A percentile compares a stretch with the other conserved stretches of the same genome.
phyloP scores from a whole-genome alignment of 1,140 invertebrate genomes.

The Araneus ventricosus region DNA sequence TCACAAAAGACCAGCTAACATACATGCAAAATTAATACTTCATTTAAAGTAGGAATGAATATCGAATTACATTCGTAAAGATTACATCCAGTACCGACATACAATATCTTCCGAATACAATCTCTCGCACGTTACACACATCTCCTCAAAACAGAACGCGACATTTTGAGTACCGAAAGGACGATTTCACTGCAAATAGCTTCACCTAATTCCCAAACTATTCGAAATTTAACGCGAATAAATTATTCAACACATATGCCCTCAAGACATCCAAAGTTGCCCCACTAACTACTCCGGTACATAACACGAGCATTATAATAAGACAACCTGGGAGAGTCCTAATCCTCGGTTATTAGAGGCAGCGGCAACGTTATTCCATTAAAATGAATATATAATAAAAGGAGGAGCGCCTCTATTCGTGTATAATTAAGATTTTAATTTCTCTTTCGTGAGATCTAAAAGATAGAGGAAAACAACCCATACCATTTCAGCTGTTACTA shows the following conservation, averaged over 20 bases:
- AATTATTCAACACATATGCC: neutral
- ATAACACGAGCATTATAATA: neutral
- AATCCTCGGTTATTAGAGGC: neutral
- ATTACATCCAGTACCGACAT: too few species aligned
- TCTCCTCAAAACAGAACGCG: too few species aligned
- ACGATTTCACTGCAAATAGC: neutral
- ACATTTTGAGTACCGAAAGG: too few species aligned
- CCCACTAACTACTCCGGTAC: neutral
- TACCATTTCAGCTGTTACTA: neutral
- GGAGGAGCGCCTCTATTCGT: neutral
- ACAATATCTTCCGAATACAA: too few species aligned
- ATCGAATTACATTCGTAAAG: too few species aligned
- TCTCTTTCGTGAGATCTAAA: neutral
- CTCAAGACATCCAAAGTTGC: neutral
- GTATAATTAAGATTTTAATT: conserved; percentile 23
- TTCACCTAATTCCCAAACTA: neutral
- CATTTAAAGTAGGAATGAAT: too few species aligned
- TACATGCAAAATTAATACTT: too few species aligned
- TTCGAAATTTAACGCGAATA: neutral
- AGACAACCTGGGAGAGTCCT: neutral
- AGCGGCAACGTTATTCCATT: neutral
- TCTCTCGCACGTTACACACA: too few species aligned
- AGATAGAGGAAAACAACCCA: neutral
- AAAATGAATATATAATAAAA: neutral
- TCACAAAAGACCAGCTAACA: too few species aligned